Conservation (phyloP, 2,888 invertebrate species). For the Drosophila pseudotakahashii region DNA sequence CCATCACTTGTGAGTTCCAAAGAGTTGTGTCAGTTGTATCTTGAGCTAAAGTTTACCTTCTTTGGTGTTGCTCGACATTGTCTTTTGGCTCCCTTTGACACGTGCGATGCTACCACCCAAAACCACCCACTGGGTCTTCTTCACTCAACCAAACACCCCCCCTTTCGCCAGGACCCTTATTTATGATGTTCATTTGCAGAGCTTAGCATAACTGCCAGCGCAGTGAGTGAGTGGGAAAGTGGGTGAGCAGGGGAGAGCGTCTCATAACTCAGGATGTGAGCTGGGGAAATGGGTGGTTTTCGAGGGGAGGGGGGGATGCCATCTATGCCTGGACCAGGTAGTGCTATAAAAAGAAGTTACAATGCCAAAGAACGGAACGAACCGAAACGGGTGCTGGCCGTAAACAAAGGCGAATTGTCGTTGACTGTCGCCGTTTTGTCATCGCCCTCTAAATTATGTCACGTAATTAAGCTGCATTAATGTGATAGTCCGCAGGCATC, state of each 20-base stretch:
- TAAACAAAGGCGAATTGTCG: slow-evolving; percentile 54
- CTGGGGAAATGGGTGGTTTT: slow-evolving; percentile 1
- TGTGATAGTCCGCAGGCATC: slow-evolving; percentile 34
- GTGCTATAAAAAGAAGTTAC: slow-evolving; percentile 52
- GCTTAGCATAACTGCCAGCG: slow-evolving; percentile 60
- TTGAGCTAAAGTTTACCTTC: slow-evolving; percentile 23
- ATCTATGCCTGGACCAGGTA: slow-evolving; percentile 19
- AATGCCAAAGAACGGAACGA: slow-evolving; percentile 35
- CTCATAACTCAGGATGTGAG: slow-evolving; percentile 53
- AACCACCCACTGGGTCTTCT: background rate
- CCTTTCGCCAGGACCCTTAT: slow-evolving; percentile 41
- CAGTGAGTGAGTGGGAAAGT: slow-evolving; percentile 4
- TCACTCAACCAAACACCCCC: background rate
- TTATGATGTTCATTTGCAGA: slow-evolving; percentile 69
- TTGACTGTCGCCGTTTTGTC: slow-evolving; percentile 43
- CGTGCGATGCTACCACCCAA: slow-evolving; percentile 22
- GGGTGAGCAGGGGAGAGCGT: slow-evolving; percentile 4
- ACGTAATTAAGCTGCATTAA: slow-evolving; percentile 65
- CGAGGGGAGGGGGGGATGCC: too few relatives aligned
- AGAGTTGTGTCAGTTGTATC: background rate
- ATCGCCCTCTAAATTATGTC: slow-evolving; percentile 65
- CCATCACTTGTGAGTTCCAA: background rate
- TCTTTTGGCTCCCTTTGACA: slow-evolving; percentile 42
- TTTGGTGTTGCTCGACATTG: slow-evolving; percentile 33
- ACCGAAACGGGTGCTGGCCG: slow-evolving; percentile 5